Base-by-base conservation (phyloP, 2,888 invertebrate species). In the Ennomos quercinarius region DNA sequence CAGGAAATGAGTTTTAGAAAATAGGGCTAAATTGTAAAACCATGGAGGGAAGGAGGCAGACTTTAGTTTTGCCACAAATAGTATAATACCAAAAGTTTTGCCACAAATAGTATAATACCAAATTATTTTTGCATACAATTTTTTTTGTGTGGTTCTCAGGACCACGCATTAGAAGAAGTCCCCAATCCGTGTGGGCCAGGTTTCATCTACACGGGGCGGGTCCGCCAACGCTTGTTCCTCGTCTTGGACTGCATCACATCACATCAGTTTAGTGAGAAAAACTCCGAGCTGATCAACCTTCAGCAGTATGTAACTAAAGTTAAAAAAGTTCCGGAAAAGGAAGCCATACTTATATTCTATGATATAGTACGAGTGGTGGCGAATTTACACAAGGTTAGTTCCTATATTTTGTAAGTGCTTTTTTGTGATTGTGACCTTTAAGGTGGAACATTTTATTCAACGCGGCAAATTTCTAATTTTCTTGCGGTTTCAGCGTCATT, bases 241-340 rank as follows among this genome's bases (percentile, higher is more conserved):
- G 95, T 96, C 0, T 86, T 96, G 41, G 96, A 96, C 80, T 96
- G 96, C 78, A 93, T 96, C 8, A 94, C 94, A 4, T 93, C 95
- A 0, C 96, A 96, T 74, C 95, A 96, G 76, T 93, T 89, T 66
- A 93, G 91, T 63, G 92, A 93, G 60, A 91, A 88, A 65, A 89
- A 89, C 42, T 93, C 93, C 0, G 94, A 95, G 71, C 78, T 95
- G 17, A 93, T 95, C 38, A 96, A 95, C 78, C 87, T 96, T 3
- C 96, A 96, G 75, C 95, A 96, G 74, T 96, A 96, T 77, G 95
- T 96, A 17, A 96, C 96, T 47, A 94, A 94, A 83, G 95, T 96
- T 61, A 96, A 96, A 78, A 96, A 95, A 76, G 93, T 97, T 3
- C 93, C 94, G 0, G 96, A 97, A 77, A 94, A 94, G 71, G 96